These are phyloP conservation scores for Mallotus villosus DNA, from an alignment of 2,797 vertebrate species.

Conservation along the genomic window DNA sequence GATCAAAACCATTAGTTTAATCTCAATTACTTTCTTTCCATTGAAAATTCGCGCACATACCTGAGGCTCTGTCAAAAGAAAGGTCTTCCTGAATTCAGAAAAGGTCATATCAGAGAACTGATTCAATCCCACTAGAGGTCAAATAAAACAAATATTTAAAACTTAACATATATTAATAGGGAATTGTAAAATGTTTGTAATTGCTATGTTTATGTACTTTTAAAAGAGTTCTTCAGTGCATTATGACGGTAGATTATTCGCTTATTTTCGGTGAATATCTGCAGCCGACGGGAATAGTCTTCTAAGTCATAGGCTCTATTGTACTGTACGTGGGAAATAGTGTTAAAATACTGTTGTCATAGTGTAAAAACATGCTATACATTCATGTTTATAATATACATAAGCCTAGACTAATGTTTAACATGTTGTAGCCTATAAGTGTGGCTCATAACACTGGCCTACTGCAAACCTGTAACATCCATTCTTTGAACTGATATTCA, in stretches of 20 bases:
- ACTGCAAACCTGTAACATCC: conserved; percentile 56
- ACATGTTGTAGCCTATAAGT: neutral
- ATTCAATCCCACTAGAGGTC: conserved; percentile 76
- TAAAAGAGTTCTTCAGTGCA: conserved; percentile 56
- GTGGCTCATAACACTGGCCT: conserved; percentile 1
- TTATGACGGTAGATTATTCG: conserved; percentile 53
- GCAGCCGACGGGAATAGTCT: conserved; percentile 51
- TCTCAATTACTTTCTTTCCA: conserved; percentile 16
- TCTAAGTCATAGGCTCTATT: conserved; percentile 38
- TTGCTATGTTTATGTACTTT: conserved; percentile 43
- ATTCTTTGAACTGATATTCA: conserved; percentile 54
- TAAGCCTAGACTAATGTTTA: neutral
- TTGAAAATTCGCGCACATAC: conserved; percentile 48
- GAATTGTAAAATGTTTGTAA: neutral
- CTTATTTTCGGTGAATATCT: conserved; percentile 54
- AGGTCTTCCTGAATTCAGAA: conserved; percentile 68
- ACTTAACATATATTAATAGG: conserved; percentile 11
- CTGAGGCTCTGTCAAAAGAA: conserved; percentile 74
- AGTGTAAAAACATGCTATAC: neutral
- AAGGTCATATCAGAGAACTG: conserved; percentile 82
- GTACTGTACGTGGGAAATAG: conserved; percentile 34
- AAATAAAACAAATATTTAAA: conserved; percentile 8
- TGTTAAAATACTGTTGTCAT: neutral
- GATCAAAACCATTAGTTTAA: neutral
- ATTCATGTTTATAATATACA: neutral